Evolutionary conservation across 2,797 vertebrate species (phyloP).

Genomic region (Sebastes aleutianus): DNA sequence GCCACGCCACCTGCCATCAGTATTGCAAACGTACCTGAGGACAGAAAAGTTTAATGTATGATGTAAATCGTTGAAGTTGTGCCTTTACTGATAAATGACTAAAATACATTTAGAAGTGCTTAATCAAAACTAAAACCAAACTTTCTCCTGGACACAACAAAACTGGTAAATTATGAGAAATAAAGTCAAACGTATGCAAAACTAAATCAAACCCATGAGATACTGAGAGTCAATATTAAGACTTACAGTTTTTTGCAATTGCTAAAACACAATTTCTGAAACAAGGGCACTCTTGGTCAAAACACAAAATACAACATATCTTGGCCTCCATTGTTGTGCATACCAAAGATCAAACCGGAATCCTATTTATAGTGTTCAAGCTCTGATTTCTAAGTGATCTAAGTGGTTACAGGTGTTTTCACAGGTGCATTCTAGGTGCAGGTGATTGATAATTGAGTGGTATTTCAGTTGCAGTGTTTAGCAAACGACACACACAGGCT

Average conservation of each 20-base stretch:
- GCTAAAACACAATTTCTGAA: too few species aligned
- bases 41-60: neutral
- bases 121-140: neutral
- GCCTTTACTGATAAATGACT: neutral
- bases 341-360: neutral
- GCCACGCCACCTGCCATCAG: constrained; percentile 85
- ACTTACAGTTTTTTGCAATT: too few species aligned
- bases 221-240: too few species aligned
- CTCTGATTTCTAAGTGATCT: too few species aligned
- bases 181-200: neutral
- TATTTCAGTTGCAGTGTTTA: too few species aligned
- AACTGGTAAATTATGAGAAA: neutral
- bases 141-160: neutral
- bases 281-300: rapidly evolving
- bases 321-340: neutral
- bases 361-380: too few species aligned
- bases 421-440: too few species aligned
- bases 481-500: too few species aligned
- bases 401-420: too few species aligned
- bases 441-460: too few species aligned
- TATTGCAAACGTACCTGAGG: constrained; percentile 67
- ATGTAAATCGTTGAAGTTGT: neutral
- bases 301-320: too few species aligned
- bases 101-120: neutral
- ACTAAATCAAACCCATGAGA: neutral